These are phyloP conservation scores for Brachionus asplanchnoidis DNA, from an alignment of 1,140 invertebrate species.

Conservation along the genomic window DNA sequence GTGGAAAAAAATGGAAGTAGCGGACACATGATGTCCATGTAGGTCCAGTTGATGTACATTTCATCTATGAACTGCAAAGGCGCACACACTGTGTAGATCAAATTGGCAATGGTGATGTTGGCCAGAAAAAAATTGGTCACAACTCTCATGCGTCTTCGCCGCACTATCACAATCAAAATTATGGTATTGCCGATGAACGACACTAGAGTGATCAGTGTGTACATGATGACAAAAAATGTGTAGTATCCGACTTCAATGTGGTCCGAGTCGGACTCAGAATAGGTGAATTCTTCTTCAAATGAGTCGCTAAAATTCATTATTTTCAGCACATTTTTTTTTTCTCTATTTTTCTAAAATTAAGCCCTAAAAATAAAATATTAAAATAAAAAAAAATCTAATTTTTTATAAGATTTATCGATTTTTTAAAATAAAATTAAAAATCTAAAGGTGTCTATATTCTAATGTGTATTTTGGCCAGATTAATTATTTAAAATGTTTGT, in stretches of 20 bases:
- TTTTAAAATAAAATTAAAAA: neutral
- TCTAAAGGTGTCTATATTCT: neutral
- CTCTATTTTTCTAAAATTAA: too few relatives aligned
- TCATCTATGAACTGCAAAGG: conserved; percentile 21
- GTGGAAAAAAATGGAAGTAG: conserved; percentile 16
- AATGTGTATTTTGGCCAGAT: neutral
- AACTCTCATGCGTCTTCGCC: conserved; percentile 24
- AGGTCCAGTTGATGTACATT: neutral
- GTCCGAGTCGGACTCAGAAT: neutral
- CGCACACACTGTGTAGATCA: conserved; percentile 34
- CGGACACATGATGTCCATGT: neutral
- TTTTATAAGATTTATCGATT: neutral
- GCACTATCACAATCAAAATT: conserved; percentile 21
- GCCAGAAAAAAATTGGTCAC: conserved; percentile 37
- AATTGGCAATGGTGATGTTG: conserved; percentile 38
- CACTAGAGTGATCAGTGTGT: neutral
- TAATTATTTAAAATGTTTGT: neutral
- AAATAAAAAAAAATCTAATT: neutral
- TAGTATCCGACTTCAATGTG: neutral
- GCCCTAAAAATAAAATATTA: neutral
- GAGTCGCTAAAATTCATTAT: neutral
- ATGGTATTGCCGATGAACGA: conserved; percentile 8
- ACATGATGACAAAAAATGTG: conserved; percentile 20
- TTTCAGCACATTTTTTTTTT: neutral
- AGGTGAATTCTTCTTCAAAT: neutral